Conservation (phyloP, 2,888 invertebrate species). For the Plagodis pulveraria region DNA sequence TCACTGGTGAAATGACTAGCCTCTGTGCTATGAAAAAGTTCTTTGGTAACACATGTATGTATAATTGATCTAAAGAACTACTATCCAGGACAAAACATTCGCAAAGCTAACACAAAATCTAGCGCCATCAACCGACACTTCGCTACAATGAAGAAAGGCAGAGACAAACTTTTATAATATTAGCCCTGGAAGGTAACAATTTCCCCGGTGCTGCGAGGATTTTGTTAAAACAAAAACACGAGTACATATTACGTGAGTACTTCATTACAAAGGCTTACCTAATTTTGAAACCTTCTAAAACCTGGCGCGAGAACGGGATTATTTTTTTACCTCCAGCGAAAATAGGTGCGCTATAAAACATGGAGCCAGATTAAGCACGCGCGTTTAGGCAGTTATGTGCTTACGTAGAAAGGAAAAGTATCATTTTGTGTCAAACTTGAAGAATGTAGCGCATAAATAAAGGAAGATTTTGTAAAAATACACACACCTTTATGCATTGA, state of each 20-base stretch:
- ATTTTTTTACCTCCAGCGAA: conserved; percentile 60
- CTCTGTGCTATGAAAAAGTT: too few relatives aligned
- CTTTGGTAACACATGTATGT: too few relatives aligned
- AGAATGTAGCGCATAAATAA: conserved; percentile 13
- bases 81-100: neutral
- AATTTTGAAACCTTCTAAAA: conserved; percentile 53
- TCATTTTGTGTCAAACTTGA: conserved; percentile 30
- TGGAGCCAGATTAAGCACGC: conserved; percentile 51
- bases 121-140: conserved; percentile 15
- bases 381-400: conserved; percentile 36
- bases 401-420: conserved; percentile 27
- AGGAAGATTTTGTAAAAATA: conserved; percentile 10
- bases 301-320: conserved; percentile 64
- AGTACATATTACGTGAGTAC: conserved; percentile 57
- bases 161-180: conserved; percentile 42
- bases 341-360: conserved; percentile 54
- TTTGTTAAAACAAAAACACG: conserved; percentile 56
- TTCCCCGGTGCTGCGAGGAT: conserved; percentile 36
- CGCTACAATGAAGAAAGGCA: conserved; percentile 13
- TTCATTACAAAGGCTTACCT: conserved; percentile 74
- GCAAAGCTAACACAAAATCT: conserved; percentile 16
- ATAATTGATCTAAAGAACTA: too few relatives aligned
- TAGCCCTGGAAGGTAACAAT: conserved; percentile 41
- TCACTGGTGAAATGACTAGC: too few relatives aligned
- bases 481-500: neutral